A percentile compares a stretch with the other conserved stretches of the same genome.
Evolutionary conservation across 2,888 invertebrate species (phyloP).

Genomic region (Drosophila neutralis): DNA sequence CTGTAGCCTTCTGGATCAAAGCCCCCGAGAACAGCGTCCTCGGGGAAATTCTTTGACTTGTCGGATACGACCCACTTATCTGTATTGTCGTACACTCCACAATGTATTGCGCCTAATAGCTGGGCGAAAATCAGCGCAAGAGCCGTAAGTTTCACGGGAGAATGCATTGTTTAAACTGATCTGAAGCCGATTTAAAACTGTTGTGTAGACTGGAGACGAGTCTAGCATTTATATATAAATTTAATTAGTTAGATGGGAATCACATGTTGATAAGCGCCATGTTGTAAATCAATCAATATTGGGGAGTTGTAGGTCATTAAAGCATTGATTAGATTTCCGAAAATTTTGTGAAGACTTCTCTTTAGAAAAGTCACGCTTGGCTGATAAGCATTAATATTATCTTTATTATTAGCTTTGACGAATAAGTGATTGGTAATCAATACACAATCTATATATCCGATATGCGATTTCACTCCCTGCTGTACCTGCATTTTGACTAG

Average conservation of each 20-base stretch:
- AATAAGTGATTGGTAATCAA: neutral
- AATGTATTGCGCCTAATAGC: conserved; percentile 39
- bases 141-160: conserved; percentile 17
- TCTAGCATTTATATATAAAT: conserved; percentile 14
- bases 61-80: conserved; percentile 41
- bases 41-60: conserved; percentile 37
- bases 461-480: too few relatives aligned
- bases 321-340: conserved; percentile 28
- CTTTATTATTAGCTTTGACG: neutral
- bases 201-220: neutral
- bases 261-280: conserved; percentile 18
- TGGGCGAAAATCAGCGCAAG: conserved; percentile 36
- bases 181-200: neutral
- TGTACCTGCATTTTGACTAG: neutral
- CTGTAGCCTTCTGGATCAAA: conserved; percentile 53
- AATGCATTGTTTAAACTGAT: conserved; percentile 33
- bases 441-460: neutral
- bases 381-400: neutral
- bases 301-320: neutral
- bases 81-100: conserved; percentile 38
- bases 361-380: neutral
- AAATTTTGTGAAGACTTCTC: neutral
- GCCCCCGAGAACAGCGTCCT: conserved; percentile 43
- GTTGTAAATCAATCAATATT: neutral
- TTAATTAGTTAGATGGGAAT: neutral